Evolutionary conservation across 2,113 vertebrate species (phyloP).

Genomic region (Gallinago undulata): DNA sequence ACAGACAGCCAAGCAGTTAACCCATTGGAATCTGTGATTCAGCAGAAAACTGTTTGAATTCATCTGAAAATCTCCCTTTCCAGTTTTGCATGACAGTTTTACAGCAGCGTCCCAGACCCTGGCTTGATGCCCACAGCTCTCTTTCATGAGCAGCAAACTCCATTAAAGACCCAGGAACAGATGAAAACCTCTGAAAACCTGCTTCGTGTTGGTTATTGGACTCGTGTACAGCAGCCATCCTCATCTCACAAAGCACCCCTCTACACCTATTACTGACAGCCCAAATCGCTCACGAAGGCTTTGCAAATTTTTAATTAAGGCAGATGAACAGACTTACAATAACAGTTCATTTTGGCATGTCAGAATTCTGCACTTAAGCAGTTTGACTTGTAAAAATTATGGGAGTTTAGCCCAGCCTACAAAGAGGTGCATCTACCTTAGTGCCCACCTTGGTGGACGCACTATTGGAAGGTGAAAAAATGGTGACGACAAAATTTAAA

Average conservation of each 20-base stretch:
- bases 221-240: neutral
- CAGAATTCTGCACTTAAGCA: slow-evolving; percentile 32
- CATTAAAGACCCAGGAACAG: neutral
- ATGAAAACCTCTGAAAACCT: neutral
- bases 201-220: neutral
- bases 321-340: slow-evolving; percentile 4
- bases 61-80: neutral
- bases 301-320: slow-evolving; percentile 67
- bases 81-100: neutral
- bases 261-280: neutral
- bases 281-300: slow-evolving; percentile 29
- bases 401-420: neutral
- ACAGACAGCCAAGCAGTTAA: neutral
- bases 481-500: neutral
- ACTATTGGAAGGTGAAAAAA: neutral
- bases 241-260: neutral
- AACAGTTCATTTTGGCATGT: slow-evolving; percentile 1
- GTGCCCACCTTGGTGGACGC: neutral
- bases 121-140: neutral
- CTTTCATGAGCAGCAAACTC: neutral
- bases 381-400: neutral
- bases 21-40: neutral
- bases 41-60: neutral
- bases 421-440: neutral
- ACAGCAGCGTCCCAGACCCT: neutral